Base-by-base conservation (phyloP, 1,140 invertebrate genomes). In the Pemphigus obesinymphae region DNA sequence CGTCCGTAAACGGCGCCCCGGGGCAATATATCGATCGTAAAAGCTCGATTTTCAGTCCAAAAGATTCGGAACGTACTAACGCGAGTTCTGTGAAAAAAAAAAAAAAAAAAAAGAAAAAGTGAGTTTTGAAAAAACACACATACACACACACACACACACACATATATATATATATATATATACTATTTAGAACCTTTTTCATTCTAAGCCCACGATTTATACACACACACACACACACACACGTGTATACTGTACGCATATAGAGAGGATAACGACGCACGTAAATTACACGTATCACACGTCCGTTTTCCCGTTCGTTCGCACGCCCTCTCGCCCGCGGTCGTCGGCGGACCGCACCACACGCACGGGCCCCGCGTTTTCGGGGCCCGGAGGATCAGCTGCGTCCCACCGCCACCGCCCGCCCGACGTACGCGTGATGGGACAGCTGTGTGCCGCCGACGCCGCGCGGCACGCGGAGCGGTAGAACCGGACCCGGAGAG, bases 281-380 rank as follows among this genome's bases (percentile, higher is more conserved):
- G 76, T 80, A 80, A 80, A 80, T 80, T 80, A 80, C 76, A 80
- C 76, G 76, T 61, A 61, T 80, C 76, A 78, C 73, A 78, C 73
- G 50, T 78, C 73, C 50, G 72, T 50, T 55, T n/a, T 61, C 61
- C 40, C 26, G 13, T 10, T 3, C n/a, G 43, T 40, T 40, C 31
- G n/a, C 20, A 23, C 73, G 73, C 73, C 73, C 50, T 26, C 40
- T 53, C 23, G 15, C 31, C 20, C 29, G 43, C 37, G 13, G 23
- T 48, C 63, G 63, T n/a, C n/a, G 37, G 10, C 37, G 66, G 68
- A 45, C 20, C 68, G 40, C 37, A 26, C 29, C 58, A 3, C 4
- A 4, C 34, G n/a, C 8, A 4, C 63, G 34, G 20, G 13, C 40
- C n/a, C 37, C n/a, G 15, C 68, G 37, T 70, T 70, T 70, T 70